Base-by-base conservation (phyloP, 2,888 invertebrate species). In the Ormyrus nitidulus region DNA sequence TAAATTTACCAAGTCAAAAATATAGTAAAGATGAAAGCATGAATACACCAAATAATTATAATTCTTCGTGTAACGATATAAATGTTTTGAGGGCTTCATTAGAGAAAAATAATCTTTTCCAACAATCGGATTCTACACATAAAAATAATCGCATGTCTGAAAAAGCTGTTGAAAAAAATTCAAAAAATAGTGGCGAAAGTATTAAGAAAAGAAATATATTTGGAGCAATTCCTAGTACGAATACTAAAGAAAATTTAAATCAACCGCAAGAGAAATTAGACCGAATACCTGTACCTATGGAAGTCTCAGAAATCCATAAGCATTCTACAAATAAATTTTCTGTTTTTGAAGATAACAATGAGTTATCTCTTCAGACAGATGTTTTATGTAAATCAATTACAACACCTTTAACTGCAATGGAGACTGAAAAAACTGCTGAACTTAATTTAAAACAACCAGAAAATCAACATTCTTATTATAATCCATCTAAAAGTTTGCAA, bases 1-100 rank as follows among this genome's bases (percentile, higher is more conserved):
- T 82, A 77, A 82, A 82, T 77, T 77, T 82, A 62, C 82, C 82
- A 19, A 70, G 73, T 58, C 71, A 76, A 9, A 81, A 77, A 61
- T 77, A 62, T 62, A 10, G 44, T 11, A 66, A n/a, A 11, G 68
- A 73, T 54, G 53, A 77, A 58, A 79, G n/a, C 61, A 11, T 34
- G 8, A 61, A 11, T 49, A 6, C 19, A 9, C 51, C 48, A 62
- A 58, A 68, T 64, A 54, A 71, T 46, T 77, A 54, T 13, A 66
- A 77, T 70, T 5, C 71, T 34, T 34, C 49, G 5, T 80, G 73
- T 11, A 77, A 77, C 44, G 71, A 80, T 72, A 58, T 74, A n/a
- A 79, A 77, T 71, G 56, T 71, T 59, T 61, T 72, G 46, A n/a
- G 66, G 71, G 49, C 77, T 62, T 82, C 82, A 11, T 68, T 80